phyloP scores from a whole-genome alignment of 2,797 vertebrate genomes.

The Lates japonicus region DNA sequence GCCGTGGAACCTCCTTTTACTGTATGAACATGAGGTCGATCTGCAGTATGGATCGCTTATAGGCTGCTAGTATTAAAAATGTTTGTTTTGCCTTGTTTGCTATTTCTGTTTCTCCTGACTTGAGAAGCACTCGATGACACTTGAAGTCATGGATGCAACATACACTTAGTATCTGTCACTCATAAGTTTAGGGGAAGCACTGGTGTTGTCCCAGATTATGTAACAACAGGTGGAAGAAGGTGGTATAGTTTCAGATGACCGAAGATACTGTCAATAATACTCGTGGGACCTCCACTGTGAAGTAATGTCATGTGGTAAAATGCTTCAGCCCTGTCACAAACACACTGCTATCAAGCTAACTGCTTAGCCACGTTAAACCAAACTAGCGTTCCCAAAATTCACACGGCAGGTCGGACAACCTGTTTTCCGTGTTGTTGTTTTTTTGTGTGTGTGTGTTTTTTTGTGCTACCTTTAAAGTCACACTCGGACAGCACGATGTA shows the following conservation, averaged over 20 bases:
- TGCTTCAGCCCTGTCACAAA: background rate
- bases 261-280: background rate
- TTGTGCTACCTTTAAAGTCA: conserved; percentile 94
- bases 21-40: background rate
- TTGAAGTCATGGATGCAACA: background rate
- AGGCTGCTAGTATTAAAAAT: background rate
- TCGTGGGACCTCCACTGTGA: background rate
- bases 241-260: background rate
- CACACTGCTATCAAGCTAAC: conserved; percentile 40
- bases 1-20: background rate
- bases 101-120: background rate
- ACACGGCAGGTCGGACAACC: conserved; percentile 1
- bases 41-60: background rate
- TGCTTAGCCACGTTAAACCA: conserved; percentile 26
- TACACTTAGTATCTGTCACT: background rate
- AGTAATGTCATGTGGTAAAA: background rate
- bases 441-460: no score
- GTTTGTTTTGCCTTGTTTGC: background rate
- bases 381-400: conserved; percentile 6
- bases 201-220: background rate
- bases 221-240: conserved; percentile 23
- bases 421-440: conserved; percentile 18
- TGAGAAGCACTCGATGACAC: background rate
- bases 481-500: conserved; percentile 96
- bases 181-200: background rate